A percentile compares a stretch with the other conserved stretches of the same genome.
Evolutionary conservation across 2,797 vertebrate species (phyloP).

Genomic region (Microctenopoma steveboyesi): DNA sequence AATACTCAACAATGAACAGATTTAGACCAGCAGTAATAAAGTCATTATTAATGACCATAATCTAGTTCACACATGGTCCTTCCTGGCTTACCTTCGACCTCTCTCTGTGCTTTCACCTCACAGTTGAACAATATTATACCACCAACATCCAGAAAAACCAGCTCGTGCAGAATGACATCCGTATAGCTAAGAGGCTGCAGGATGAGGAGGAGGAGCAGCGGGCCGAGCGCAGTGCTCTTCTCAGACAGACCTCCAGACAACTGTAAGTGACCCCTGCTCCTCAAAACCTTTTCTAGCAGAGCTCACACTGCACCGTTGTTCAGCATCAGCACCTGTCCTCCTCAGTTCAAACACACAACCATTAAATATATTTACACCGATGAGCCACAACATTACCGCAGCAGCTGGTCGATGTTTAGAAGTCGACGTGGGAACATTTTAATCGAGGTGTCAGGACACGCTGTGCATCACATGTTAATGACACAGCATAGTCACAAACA

Average conservation of each 20-base stretch:
- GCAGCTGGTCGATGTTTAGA: no score
- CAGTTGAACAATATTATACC: constrained; percentile 85
- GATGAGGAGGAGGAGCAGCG: constrained; percentile 77
- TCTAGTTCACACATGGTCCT: background rate
- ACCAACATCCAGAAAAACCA: constrained; percentile 84
- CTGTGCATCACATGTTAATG: no score
- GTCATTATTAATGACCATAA: background rate
- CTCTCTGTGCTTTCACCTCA: background rate
- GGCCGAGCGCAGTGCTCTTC: constrained; percentile 58
- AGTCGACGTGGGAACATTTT: no score
- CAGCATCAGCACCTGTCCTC: background rate
- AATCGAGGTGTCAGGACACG: no score
- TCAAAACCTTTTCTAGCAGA: background rate
- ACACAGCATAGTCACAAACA: no score
- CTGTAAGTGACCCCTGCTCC: constrained; percentile 57
- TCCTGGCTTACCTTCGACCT: background rate
- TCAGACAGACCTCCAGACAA: constrained; percentile 70
- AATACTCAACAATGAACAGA: background rate
- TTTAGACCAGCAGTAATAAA: background rate
- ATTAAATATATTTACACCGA: no score
- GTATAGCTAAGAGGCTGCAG: constrained; percentile 82
- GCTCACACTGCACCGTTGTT: background rate
- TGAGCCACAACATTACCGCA: no score
- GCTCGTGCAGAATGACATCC: constrained; percentile 84
- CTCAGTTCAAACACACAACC: background rate